A percentile compares a stretch with the other conserved stretches of the same genome.
Conservation (phyloP, 2,797 vertebrate species). For the Acanthurus leucopareius region DNA sequence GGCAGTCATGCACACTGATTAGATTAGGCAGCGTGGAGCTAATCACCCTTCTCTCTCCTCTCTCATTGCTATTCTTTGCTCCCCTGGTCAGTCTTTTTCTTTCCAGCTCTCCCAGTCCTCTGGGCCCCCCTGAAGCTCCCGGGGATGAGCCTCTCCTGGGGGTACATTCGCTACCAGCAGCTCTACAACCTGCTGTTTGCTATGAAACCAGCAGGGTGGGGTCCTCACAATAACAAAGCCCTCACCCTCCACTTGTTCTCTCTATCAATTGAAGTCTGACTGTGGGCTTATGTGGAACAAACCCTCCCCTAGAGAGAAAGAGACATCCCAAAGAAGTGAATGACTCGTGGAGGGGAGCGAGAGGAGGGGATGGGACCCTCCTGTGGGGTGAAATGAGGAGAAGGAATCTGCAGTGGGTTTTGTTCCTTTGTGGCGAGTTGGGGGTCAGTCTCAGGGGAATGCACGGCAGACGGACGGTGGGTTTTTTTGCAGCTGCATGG, state of each 20-base stretch:
- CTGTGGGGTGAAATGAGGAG: constrained; percentile 74
- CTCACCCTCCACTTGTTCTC: constrained; percentile 37
- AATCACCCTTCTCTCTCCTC: constrained; percentile 64
- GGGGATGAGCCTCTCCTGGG: constrained; percentile 66
- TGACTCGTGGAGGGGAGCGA: constrained; percentile 51
- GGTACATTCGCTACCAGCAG: constrained; percentile 60
- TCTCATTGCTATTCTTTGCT: constrained; percentile 41
- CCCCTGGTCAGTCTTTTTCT: constrained; percentile 36
- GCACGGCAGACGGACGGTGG: constrained; percentile 58
- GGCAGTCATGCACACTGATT: constrained; percentile 81
- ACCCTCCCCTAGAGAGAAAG: constrained; percentile 44
- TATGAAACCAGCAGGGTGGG: constrained; percentile 71
- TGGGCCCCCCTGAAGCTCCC: constrained; percentile 41
- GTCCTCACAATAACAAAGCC: constrained; percentile 71
- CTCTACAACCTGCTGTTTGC: constrained; percentile 59
- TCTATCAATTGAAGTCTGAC: constrained; percentile 1
- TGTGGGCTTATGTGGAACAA: constrained; percentile 20
- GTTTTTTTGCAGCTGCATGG: constrained; percentile 72
- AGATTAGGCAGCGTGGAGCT: constrained; percentile 78
- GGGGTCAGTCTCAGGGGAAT: constrained; percentile 76
- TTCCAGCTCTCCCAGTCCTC: constrained; percentile 11
- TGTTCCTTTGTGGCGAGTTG: constrained; percentile 68
- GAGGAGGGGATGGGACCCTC: constrained; percentile 39
- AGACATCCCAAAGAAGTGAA: constrained; percentile 50
- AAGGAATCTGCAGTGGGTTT: constrained; percentile 69